Conservation (phyloP, 2,797 vertebrate species). For the Poeciliopsis paucimaculata region DNA sequence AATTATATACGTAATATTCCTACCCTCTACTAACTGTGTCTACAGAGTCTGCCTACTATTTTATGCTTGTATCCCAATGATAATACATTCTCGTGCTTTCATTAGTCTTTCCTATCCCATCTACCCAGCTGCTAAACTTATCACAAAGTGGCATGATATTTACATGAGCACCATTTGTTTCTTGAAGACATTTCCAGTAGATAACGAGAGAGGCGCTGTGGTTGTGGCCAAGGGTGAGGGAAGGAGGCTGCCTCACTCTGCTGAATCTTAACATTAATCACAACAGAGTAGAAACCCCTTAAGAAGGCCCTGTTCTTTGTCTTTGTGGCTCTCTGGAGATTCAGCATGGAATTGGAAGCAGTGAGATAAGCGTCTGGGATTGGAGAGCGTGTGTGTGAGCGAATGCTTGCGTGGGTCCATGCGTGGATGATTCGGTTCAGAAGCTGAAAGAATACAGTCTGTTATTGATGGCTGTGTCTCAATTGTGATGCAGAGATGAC, state of each 20-base stretch:
- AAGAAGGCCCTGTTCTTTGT: constrained; percentile 63
- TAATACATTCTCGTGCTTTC: constrained; percentile 34
- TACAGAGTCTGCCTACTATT: constrained; percentile 9
- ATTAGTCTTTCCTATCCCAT: constrained; percentile 22
- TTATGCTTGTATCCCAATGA: constrained; percentile 33
- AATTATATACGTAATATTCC: constrained; percentile 46
- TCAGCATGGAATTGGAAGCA: constrained; percentile 52
- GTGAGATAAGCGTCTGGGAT: constrained; percentile 66
- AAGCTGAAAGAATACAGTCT: constrained; percentile 63
- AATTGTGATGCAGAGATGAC: constrained; percentile 55
- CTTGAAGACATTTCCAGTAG: constrained; percentile 36
- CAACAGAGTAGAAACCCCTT: constrained; percentile 60
- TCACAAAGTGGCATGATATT: constrained; percentile 52
- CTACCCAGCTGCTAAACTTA: background rate
- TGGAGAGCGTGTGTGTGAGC: constrained; percentile 8
- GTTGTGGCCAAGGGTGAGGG: constrained; percentile 40
- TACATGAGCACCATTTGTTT: constrained; percentile 37
- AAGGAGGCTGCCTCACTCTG: constrained; percentile 55
- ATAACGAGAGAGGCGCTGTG: constrained; percentile 25
- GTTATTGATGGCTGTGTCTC: constrained; percentile 66
- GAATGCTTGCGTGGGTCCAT: constrained; percentile 12
- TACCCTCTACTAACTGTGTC: constrained; percentile 19
- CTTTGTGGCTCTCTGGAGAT: constrained; percentile 60
- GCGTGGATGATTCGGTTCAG: constrained; percentile 37
- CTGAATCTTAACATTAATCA: constrained; percentile 74